phyloP scores from a whole-genome alignment of 2,797 vertebrate species.

The Anguilla pacifica region DNA sequence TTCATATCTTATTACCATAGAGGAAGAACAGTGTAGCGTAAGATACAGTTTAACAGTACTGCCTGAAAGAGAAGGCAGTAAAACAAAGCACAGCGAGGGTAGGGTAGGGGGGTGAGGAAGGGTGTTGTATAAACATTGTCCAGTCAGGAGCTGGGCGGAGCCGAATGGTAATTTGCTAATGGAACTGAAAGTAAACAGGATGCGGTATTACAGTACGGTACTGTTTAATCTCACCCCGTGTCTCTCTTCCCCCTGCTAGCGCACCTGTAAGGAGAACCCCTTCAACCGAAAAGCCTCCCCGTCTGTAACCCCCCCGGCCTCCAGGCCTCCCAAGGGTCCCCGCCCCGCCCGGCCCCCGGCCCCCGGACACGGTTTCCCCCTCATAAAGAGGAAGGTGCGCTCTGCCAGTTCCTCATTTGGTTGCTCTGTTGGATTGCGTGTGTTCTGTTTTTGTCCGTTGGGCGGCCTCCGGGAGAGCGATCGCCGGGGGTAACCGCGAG shows the following conservation, averaged over 20 bases:
- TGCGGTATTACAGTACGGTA: neutral
- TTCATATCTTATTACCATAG: neutral
- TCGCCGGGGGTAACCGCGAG: no score
- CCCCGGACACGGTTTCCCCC: conserved; percentile 85
- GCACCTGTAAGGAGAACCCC: conserved; percentile 83
- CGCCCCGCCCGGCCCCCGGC: conserved; percentile 85
- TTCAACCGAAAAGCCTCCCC: conserved; percentile 92
- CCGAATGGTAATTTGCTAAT: neutral
- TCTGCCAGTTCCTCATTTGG: neutral
- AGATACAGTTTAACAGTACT: neutral
- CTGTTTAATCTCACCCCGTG: neutral
- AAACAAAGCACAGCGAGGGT: neutral
- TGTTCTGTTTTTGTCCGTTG: neutral
- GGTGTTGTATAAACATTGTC: neutral
- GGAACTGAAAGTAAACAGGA: neutral
- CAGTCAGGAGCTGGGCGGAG: neutral
- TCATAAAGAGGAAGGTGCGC: conserved; percentile 90
- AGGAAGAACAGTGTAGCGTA: neutral
- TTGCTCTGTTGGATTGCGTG: neutral
- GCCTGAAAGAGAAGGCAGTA: neutral
- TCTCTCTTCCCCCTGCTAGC: conserved; percentile 61
- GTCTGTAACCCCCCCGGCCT: conserved; percentile 65
- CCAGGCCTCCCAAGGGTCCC: conserved; percentile 78
- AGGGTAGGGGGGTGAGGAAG: neutral
- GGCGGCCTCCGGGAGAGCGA: no score